phyloP scores from a whole-genome alignment of 2,797 vertebrate species.

The Lophotriccus pileatus region DNA sequence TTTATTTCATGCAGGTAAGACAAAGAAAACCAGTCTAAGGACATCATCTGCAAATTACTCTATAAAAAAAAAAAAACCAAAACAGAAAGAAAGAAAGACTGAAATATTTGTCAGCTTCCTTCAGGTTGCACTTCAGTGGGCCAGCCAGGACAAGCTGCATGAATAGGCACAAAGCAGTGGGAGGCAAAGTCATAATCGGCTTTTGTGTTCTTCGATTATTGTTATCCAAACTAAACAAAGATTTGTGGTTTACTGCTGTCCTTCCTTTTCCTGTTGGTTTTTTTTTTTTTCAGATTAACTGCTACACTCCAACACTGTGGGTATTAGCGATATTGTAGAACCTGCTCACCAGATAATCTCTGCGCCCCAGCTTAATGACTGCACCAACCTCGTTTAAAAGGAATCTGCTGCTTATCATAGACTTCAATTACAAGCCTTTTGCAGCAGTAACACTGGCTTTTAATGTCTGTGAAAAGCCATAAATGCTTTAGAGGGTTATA shows the following conservation, averaged over 20 bases:
- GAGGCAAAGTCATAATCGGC: conserved; percentile 33
- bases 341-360: conserved; percentile 25
- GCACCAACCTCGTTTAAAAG: neutral
- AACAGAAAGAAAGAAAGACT: neutral
- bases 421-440: conserved; percentile 24
- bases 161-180: neutral
- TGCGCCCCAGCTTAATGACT: conserved; percentile 8
- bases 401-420: conserved; percentile 33
- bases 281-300: neutral
- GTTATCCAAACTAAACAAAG: conserved; percentile 45
- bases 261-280: neutral
- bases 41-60: neutral
- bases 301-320: neutral
- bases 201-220: conserved; percentile 33
- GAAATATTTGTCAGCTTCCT: neutral
- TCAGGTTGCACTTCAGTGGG: neutral
- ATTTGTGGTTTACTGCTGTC: conserved; percentile 14
- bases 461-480: conserved; percentile 29
- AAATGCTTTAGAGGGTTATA: conserved; percentile 19
- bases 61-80: neutral
- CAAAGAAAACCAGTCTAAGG: neutral
- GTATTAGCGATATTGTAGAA: neutral
- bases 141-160: neutral
- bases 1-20: neutral
- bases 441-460: neutral